Conservation (phyloP, 1,140 invertebrate genomes). For the Pseudomyrmex sp. region DNA sequence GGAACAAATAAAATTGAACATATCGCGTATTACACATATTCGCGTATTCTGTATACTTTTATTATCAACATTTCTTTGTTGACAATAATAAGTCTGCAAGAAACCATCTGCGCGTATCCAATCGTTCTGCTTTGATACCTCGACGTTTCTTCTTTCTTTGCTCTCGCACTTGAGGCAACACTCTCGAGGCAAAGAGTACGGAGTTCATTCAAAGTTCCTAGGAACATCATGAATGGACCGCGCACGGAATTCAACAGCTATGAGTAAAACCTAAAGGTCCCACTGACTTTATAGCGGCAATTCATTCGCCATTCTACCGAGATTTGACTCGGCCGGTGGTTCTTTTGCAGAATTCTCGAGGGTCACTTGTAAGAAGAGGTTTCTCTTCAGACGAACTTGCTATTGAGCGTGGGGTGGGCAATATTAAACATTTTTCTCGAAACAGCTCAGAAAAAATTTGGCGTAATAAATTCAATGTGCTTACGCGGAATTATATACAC, state of each 20-base stretch:
- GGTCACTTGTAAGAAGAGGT: conserved; percentile 78
- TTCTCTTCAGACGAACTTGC: conserved; percentile 3
- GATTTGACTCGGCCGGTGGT: conserved; percentile 78
- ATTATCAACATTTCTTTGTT: conserved; percentile 12
- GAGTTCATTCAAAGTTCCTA: conserved; percentile 76
- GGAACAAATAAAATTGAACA: neutral
- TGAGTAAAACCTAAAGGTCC: conserved; percentile 51
- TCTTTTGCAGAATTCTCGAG: conserved; percentile 71
- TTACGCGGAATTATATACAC: neutral
- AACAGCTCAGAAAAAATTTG: neutral
- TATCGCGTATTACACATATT: too few species aligned
- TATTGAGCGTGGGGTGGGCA: conserved; percentile 9
- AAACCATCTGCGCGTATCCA: conserved; percentile 76
- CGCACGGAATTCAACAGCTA: conserved; percentile 62
- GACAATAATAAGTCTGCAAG: neutral
- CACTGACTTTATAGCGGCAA: conserved; percentile 77
- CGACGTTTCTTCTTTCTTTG: conserved; percentile 42
- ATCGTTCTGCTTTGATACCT: conserved; percentile 63
- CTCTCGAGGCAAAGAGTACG: conserved; percentile 47
- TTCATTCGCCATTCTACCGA: conserved; percentile 79
- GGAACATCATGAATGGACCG: conserved; percentile 72
- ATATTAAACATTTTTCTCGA: neutral
- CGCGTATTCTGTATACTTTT: neutral
- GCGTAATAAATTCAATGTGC: conserved; percentile 2
- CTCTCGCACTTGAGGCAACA: conserved; percentile 67